Conservation (phyloP, 2,113 vertebrate species). For the Boulengeromyrus knoepffleri region DNA sequence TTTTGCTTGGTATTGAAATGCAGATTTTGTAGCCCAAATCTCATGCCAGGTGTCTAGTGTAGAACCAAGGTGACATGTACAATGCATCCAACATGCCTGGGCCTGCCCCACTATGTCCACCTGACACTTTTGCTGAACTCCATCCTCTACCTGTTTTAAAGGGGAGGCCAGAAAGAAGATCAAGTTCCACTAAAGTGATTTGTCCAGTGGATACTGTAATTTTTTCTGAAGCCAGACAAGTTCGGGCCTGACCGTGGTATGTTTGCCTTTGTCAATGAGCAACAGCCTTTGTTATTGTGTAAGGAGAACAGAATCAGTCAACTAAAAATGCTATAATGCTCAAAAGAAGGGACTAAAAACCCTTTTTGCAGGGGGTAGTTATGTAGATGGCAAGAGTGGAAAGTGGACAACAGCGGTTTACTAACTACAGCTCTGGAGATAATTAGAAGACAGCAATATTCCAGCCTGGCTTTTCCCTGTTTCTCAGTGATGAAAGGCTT, state of each 20-base stretch:
- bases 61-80: background rate
- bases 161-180: constrained; percentile 7
- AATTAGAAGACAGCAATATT: too few relatives aligned
- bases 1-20: background rate
- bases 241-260: constrained; percentile 40
- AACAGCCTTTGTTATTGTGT: constrained; percentile 17
- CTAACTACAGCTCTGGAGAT: too few relatives aligned
- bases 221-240: constrained; percentile 29
- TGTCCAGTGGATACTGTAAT: constrained; percentile 19
- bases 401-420: too few relatives aligned
- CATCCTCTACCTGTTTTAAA: constrained; percentile 10
- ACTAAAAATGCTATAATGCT: background rate
- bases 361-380: background rate
- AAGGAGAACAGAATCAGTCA: background rate
- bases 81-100: constrained; percentile 9
- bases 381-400: background rate
- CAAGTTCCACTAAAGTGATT: constrained; percentile 19
- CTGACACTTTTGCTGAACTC: constrained; percentile 14
- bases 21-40: background rate
- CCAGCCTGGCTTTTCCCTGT: too few relatives aligned
- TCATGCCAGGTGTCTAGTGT: background rate
- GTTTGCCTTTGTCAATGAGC: constrained; percentile 24
- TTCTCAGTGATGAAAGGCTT: too few relatives aligned
- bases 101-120: constrained; percentile 10
- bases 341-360: background rate